phyloP scores from a whole-genome alignment of 2,888 invertebrate genomes.

The Drosophila paramelanica region DNA sequence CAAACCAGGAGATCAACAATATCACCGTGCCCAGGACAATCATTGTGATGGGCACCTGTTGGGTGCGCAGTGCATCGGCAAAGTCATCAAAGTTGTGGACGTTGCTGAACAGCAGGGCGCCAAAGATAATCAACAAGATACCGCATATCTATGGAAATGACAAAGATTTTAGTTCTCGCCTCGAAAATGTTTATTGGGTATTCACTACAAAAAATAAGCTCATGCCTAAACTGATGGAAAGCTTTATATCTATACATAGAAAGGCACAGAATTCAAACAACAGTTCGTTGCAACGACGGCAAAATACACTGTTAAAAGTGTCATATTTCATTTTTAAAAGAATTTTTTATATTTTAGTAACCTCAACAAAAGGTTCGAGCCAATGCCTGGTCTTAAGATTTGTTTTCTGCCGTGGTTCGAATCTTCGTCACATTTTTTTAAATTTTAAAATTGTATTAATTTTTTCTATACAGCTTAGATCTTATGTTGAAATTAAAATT shows the following conservation, averaged over 20 bases:
- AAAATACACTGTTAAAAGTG: background rate
- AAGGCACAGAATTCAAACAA: too few relatives aligned
- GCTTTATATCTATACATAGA: constrained; percentile 24
- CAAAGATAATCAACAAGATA: constrained; percentile 88
- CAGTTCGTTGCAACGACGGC: too few relatives aligned
- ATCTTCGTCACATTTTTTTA: too few relatives aligned
- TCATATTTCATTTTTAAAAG: too few relatives aligned
- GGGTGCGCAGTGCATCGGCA: constrained; percentile 85
- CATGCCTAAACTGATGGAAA: constrained; percentile 4
- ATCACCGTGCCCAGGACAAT: constrained; percentile 90
- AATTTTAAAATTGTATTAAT: background rate
- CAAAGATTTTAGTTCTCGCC: background rate
- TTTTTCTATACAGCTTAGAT: too few relatives aligned
- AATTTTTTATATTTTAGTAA: background rate
- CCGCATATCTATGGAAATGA: constrained; percentile 88
- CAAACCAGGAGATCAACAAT: constrained; percentile 94
- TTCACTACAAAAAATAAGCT: constrained; percentile 4
- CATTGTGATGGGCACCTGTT: constrained; percentile 88
- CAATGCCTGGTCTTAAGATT: too few relatives aligned
- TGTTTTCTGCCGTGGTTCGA: too few relatives aligned
- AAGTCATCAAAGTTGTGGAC: constrained; percentile 86
- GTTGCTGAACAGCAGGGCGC: constrained; percentile 88
- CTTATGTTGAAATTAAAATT: too few relatives aligned
- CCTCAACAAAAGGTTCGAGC: too few relatives aligned
- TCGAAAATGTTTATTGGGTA: constrained; percentile 28